These are phyloP conservation scores for Andrena praecox DNA, from an alignment of 2,888 invertebrate genomes.

Conservation along the genomic window DNA sequence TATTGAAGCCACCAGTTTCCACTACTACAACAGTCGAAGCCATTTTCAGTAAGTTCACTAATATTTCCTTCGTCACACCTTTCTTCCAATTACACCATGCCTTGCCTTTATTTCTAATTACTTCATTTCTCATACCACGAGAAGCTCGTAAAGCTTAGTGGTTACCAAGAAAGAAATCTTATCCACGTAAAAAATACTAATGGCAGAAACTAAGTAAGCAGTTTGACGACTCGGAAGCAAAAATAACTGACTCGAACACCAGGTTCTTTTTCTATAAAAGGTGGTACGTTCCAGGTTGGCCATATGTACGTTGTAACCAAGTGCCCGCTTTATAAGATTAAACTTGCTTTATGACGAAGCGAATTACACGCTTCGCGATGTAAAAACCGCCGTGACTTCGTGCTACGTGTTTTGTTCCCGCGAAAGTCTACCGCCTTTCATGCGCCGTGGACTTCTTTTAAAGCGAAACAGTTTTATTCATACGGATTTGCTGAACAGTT, in stretches of 20 bases:
- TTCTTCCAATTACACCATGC: background rate
- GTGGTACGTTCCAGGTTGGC: background rate
- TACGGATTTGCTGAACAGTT: background rate
- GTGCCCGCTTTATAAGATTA: background rate
- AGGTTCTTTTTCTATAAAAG: background rate
- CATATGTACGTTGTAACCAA: background rate
- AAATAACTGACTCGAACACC: background rate
- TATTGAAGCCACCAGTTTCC: background rate
- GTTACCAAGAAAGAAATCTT: background rate
- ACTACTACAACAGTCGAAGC: background rate
- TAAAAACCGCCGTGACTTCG: background rate
- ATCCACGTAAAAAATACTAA: background rate
- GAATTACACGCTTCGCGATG: background rate
- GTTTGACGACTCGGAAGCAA: background rate
- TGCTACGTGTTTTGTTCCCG: background rate
- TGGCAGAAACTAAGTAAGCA: background rate
- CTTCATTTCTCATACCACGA: background rate
- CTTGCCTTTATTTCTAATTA: background rate
- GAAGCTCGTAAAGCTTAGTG: background rate
- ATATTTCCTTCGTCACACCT: background rate
- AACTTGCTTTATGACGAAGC: slow-evolving; percentile 9
- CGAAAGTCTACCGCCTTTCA: background rate
- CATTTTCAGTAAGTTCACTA: background rate
- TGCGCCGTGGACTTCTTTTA: background rate
- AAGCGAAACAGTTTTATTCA: background rate